Percentiles rank a stretch among this genome's conserved stretches.
phyloP scores from a whole-genome alignment of 2,888 invertebrate genomes.

The Caenorhabditis zanzibari region DNA sequence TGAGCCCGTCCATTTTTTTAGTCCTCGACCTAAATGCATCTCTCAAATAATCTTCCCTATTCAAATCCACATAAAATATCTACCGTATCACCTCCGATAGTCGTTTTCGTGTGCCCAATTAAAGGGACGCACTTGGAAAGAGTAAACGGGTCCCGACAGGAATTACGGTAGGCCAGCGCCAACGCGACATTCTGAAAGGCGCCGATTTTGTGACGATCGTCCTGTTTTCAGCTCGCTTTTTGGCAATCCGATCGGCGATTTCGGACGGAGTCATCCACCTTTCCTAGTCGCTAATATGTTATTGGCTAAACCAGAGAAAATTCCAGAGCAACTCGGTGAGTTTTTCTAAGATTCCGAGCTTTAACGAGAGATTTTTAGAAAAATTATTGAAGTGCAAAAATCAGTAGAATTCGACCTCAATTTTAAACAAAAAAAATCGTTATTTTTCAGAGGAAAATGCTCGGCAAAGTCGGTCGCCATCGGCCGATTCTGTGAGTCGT shows the following conservation, averaged over 20 bases:
- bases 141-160: conserved; percentile 22
- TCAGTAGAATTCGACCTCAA: no score
- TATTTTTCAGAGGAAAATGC: conserved; percentile 6
- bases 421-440: no score
- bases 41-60: neutral
- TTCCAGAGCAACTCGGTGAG: conserved; percentile 36
- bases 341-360: neutral
- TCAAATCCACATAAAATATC: neutral
- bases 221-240: conserved; percentile 20
- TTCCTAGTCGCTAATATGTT: conserved; percentile 13
- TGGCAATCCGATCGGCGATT: conserved; percentile 6
- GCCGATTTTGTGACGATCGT: neutral
- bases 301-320: conserved; percentile 9
- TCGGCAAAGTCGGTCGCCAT: conserved; percentile 44
- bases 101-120: neutral
- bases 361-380: no score
- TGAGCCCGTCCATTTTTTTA: neutral
- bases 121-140: conserved; percentile 26
- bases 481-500: conserved; percentile 42
- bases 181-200: conserved; percentile 12
- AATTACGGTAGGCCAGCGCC: conserved; percentile 36
- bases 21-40: conserved; percentile 20
- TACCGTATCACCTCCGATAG: conserved; percentile 8
- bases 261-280: conserved; percentile 7
- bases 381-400: no score